Evolutionary conservation across 2,888 invertebrate species (phyloP), one percentile per base, ranked within the genome.

Genomic region (Eudasyphora cyanicolor): DNA sequence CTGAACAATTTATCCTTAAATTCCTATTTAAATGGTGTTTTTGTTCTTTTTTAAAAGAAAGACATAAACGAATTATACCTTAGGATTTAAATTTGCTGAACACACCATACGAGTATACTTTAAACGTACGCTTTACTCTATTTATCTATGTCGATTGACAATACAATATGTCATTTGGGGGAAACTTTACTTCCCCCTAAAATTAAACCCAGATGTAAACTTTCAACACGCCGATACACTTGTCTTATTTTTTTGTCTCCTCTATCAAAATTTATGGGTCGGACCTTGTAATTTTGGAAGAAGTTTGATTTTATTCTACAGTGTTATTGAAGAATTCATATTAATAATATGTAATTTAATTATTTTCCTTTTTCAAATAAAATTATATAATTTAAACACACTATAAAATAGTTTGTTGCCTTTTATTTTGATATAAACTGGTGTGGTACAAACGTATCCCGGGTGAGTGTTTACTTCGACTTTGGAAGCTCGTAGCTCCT

Each of bases 101-200:
- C 54, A 19, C 54, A 54, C 54, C 54, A 54, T 54, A n/a, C n/a
- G n/a, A n/a, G n/a, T n/a, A 19, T 10, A 54, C 54, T 54, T 54
- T 54, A 19, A 54, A 54, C 24, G 54, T 54, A 54, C n/a, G 54
- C 21, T 54, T 54, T 54, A 54, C 54, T 19, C 54, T 17, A 54
- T 54, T 54, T 54, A n/a, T 54, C 24, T 54, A 54, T 54, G 54
- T 21, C 24, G 54, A 54, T 54, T 54, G 21, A 19, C 54, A 54
- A 54, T 19, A 10, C 54, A 54, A 54, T 19, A 45, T 45, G 10
- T 8, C 45, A 45, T 45, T 45, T 45, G 45, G 45, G n/a, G n/a
- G 45, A 12, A 45, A 45, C 45, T 45, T 45, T 45, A 45, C 45
- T n/a, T 45, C 45, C 14, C 45, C 45, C 45, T 45, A 45, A 45